phyloP scores from a whole-genome alignment of 2,888 invertebrate genomes.

The Diarsia rubi region DNA sequence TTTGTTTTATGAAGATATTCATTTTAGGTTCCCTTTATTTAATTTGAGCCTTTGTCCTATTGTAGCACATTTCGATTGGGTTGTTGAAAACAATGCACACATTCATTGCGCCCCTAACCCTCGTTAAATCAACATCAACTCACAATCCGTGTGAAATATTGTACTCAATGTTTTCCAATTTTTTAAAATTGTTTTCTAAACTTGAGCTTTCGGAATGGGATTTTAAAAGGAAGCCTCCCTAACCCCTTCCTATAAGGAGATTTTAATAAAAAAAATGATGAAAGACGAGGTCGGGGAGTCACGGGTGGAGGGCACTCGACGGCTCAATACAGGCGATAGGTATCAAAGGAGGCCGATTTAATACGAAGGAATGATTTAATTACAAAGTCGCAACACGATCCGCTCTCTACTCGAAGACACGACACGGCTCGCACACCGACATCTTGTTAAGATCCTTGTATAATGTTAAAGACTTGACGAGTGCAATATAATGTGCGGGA shows the following conservation, averaged over 20 bases:
- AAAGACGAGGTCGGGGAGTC: slow-evolving; percentile 77
- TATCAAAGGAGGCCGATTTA: slow-evolving; percentile 82
- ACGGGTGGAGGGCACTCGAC: slow-evolving; percentile 77
- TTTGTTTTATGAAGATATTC: background rate
- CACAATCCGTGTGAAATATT: slow-evolving; percentile 61
- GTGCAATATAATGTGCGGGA: background rate
- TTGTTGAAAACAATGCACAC: slow-evolving; percentile 34
- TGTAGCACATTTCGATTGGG: slow-evolving; percentile 25
- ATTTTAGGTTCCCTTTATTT: slow-evolving; percentile 16
- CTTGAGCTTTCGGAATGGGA: slow-evolving; percentile 63
- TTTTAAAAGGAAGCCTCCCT: slow-evolving; percentile 64
- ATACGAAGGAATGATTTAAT: slow-evolving; percentile 86
- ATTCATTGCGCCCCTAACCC: slow-evolving; percentile 7
- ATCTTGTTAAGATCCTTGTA: slow-evolving; percentile 57
- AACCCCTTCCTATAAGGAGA: slow-evolving; percentile 72
- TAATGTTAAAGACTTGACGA: slow-evolving; percentile 38
- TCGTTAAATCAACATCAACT: slow-evolving; percentile 34
- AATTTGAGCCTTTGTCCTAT: slow-evolving; percentile 21
- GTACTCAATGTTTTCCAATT: slow-evolving; percentile 61
- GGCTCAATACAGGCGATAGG: slow-evolving; percentile 80
- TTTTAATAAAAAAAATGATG: slow-evolving; percentile 79
- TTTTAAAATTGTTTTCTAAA: slow-evolving; percentile 63
- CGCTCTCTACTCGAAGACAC: slow-evolving; percentile 67
- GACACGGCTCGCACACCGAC: slow-evolving; percentile 60
- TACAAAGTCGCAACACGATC: slow-evolving; percentile 84